Percentiles rank a stretch among this genome's conserved stretches.
Conservation (phyloP, 2,113 vertebrate genomes). For the Castor canadensis region DNA sequence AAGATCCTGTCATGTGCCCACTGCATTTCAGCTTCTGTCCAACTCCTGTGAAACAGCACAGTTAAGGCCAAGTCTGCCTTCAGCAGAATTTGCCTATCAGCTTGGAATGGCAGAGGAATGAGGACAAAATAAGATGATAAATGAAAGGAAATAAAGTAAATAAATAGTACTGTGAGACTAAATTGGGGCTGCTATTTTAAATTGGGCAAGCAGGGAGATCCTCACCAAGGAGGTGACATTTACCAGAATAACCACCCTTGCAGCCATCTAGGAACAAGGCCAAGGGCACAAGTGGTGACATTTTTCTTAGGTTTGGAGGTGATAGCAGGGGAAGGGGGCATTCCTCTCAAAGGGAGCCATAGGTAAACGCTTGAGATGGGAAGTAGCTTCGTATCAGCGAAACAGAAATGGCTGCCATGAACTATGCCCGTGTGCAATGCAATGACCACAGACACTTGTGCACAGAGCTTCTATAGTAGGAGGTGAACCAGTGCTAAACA, state of each 20-base stretch:
- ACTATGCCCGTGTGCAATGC: rapidly evolving
- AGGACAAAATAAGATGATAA: neutral
- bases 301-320: neutral
- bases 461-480: neutral
- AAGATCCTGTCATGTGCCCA: neutral
- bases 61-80: neutral
- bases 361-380: too few species aligned
- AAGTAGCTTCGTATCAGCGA: too few species aligned
- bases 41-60: neutral
- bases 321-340: neutral
- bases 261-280: neutral
- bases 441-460: neutral
- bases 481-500: neutral
- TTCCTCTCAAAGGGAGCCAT: too few species aligned
- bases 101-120: neutral
- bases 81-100: neutral
- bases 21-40: neutral
- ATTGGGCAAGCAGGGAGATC: neutral
- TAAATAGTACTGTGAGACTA: neutral
- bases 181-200: neutral
- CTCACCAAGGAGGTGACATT: neutral
- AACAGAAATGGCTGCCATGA: neutral
- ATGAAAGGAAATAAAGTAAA: neutral
- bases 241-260: neutral
- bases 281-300: neutral